A percentile compares a stretch with the other conserved stretches of the same genome.
phyloP scores from a whole-genome alignment of 2,888 invertebrate genomes.

The Phyllotreta cruciferae region DNA sequence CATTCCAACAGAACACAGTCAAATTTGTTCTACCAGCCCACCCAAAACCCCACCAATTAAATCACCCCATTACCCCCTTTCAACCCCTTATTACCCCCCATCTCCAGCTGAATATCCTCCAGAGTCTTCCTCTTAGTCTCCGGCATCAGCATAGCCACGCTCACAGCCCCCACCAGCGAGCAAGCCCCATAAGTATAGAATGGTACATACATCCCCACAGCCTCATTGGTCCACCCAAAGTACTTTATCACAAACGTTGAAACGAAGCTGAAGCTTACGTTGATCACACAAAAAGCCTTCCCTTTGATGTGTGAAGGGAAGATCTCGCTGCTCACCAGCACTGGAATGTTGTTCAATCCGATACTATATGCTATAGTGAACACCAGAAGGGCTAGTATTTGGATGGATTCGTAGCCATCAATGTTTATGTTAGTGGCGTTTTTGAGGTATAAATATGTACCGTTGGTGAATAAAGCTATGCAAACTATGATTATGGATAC shows the following conservation, averaged over 20 bases:
- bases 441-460: slow-evolving; percentile 58
- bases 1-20: no score
- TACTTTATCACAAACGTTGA: slow-evolving; percentile 17
- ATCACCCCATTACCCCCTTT: not conserved
- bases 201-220: slow-evolving; percentile 67
- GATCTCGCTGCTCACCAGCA: slow-evolving; percentile 74
- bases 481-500: slow-evolving; percentile 59
- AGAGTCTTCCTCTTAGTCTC: slow-evolving; percentile 70
- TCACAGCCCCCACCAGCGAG: slow-evolving; percentile 67
- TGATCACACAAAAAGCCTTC: slow-evolving; percentile 58
- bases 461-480: slow-evolving; percentile 60
- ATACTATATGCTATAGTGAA: slow-evolving; percentile 63
- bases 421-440: slow-evolving; percentile 45
- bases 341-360: slow-evolving; percentile 76
- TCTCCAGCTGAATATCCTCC: slow-evolving; percentile 59
- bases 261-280: slow-evolving; percentile 20
- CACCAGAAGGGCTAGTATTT: slow-evolving; percentile 44
- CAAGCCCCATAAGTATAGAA: slow-evolving; percentile 72
- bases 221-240: slow-evolving; percentile 25
- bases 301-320: slow-evolving; percentile 70
- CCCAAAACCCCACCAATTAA: not conserved
- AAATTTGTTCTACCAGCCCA: no score
- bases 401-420: slow-evolving; percentile 46
- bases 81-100: slow-evolving; percentile 8
- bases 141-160: slow-evolving; percentile 71